phyloP scores from a whole-genome alignment of 2,888 invertebrate species.

The Patella pellucida region DNA sequence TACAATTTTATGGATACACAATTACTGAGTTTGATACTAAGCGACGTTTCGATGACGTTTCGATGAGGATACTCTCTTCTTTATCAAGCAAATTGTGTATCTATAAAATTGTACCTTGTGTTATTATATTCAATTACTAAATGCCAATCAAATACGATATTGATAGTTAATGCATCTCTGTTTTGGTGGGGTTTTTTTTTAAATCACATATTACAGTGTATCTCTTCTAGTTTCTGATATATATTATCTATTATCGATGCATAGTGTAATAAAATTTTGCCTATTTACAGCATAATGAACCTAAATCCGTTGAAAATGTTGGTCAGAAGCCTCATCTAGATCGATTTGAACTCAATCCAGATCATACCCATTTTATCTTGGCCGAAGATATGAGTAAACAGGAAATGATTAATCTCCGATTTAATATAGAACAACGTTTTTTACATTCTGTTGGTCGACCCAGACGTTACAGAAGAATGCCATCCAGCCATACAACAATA shows the following conservation, averaged over 20 bases:
- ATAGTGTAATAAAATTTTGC: background rate
- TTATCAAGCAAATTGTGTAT: no score
- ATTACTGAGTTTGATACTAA: no score
- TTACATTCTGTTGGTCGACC: slow-evolving; percentile 41
- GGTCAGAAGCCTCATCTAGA: slow-evolving; percentile 40
- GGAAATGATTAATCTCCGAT: slow-evolving; percentile 41
- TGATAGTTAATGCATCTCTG: no score
- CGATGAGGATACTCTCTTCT: no score
- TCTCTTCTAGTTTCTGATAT: background rate
- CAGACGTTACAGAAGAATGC: slow-evolving; percentile 30
- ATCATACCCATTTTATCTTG: slow-evolving; percentile 68
- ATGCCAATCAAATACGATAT: no score
- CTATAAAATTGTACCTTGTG: no score
- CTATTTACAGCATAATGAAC: slow-evolving; percentile 20
- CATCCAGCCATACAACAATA: slow-evolving; percentile 21
- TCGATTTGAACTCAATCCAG: slow-evolving; percentile 63
- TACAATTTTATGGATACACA: no score
- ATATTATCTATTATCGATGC: background rate
- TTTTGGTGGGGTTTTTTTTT: no score
- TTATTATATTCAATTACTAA: no score
- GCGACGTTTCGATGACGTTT: no score
- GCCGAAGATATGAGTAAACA: slow-evolving; percentile 53
- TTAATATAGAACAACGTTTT: slow-evolving; percentile 50
- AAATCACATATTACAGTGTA: no score
- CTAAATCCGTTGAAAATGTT: slow-evolving; percentile 40